Evolutionary conservation across 2,888 invertebrate genomes (phyloP), one percentile per base, ranked within the genome.

Genomic region (Deilephila elpenor): DNA sequence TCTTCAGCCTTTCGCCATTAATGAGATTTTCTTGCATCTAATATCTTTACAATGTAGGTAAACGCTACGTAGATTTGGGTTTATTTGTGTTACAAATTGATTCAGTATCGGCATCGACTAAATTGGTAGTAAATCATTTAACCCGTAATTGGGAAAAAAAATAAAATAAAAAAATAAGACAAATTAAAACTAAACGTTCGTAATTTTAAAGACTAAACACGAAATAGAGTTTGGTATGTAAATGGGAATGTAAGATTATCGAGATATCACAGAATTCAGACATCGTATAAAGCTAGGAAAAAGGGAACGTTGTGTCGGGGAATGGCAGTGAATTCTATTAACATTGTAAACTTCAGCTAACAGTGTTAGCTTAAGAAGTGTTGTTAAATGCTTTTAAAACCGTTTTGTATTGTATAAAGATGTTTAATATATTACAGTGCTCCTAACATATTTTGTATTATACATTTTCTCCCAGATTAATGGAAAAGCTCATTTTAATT

Each of bases 291-390:
- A 44, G 44, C 14, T 44, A 44, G 44, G 44, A 37, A 53, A 19
- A 53, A 53, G 6, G 56, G 19, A n/a, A 56, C 56, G 5, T n/a
- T n/a, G 19, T n/a, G 5, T n/a, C 56, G 19, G 56, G 6, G n/a
- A 56, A 56, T 56, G 56, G n/a, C 53, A 76, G 75, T 76, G 75
- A 75, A 79, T 81, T 81, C 79, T 79, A 83, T 83, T 77, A 83
- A 79, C 77, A 82, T 78, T 78, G 77, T 76, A 82, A 84, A 82
- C 83, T 82, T 84, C 81, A 79, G 78, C 77, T 76, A 82, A 80
- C 19, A n/a, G n/a, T 56, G 19, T 53, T 25, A 25, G 25, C 25
- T 25, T n/a, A 5, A 56, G n/a, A 56, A 56, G 56, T 56, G 6
- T 56, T 7, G 56, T 56, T 56, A 19, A n/a, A 56, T 56, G 17